Evolutionary conservation across 2,797 vertebrate genomes (phyloP).

Genomic region (Malurus leucopterus): DNA sequence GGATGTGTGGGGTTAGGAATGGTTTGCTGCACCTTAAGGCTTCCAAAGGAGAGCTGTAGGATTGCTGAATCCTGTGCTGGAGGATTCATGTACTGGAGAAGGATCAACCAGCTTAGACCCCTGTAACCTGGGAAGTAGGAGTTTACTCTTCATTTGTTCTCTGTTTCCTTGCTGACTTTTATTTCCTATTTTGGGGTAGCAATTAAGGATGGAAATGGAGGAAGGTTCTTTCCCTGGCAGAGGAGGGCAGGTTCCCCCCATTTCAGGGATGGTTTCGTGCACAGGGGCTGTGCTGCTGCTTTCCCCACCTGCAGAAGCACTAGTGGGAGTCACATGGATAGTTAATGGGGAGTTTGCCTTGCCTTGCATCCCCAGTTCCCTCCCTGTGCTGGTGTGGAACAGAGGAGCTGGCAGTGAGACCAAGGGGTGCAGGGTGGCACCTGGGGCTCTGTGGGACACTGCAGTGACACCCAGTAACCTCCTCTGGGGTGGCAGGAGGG

Average conservation of each 20-base stretch:
- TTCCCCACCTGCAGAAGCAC: neutral
- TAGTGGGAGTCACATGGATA: accelerated
- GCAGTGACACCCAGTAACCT: neutral
- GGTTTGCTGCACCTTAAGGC: neutral
- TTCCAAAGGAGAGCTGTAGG: neutral
- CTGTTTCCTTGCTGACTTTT: neutral
- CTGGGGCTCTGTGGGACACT: neutral
- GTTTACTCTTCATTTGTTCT: neutral
- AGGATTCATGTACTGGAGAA: neutral
- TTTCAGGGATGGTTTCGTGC: neutral
- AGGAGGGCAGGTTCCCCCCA: neutral
- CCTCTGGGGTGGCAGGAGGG: accelerated
- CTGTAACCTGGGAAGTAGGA: neutral
- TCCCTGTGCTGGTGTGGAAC: neutral
- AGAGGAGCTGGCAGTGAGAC: neutral
- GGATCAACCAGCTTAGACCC: neutral
- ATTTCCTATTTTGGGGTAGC: neutral
- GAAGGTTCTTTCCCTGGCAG: neutral
- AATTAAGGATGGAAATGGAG: neutral
- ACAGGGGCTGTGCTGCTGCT: neutral
- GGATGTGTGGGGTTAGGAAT: neutral
- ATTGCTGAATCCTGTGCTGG: neutral
- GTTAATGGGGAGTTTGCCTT: neutral
- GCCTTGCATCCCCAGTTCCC: neutral
- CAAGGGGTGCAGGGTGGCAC: neutral